Conservation (phyloP, 2,797 vertebrate genomes). For the Squalus acanthias region DNA sequence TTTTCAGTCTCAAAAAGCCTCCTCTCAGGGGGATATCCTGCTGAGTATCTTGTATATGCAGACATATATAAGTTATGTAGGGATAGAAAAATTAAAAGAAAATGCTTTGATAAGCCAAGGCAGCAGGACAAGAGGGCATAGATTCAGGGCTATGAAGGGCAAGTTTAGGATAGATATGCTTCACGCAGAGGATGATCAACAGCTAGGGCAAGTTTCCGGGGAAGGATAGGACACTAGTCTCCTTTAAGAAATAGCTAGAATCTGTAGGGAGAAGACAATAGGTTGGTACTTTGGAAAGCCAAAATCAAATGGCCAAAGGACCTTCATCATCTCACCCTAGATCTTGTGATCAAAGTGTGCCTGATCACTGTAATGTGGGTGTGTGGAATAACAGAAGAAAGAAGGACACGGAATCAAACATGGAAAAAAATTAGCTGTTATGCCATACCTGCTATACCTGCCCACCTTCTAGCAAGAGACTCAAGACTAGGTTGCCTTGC, state of each 20-base stretch:
- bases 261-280: neutral
- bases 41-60: neutral
- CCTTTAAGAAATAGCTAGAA: neutral
- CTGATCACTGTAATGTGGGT: no score
- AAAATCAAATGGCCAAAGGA: neutral
- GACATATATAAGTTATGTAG: neutral
- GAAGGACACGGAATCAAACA: neutral
- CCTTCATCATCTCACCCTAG: neutral
- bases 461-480: neutral
- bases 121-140: neutral
- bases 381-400: no score
- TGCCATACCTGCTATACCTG: neutral
- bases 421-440: neutral
- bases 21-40: neutral
- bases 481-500: neutral
- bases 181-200: neutral
- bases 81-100: neutral
- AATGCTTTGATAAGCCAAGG: neutral
- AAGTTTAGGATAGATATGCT: neutral
- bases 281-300: neutral
- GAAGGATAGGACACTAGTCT: neutral
- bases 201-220: neutral
- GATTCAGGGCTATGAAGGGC: neutral
- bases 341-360: no score
- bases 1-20: neutral